Base-by-base conservation (phyloP, 92 coral and sea anemone species). In the Siderastrea radians region DNA sequence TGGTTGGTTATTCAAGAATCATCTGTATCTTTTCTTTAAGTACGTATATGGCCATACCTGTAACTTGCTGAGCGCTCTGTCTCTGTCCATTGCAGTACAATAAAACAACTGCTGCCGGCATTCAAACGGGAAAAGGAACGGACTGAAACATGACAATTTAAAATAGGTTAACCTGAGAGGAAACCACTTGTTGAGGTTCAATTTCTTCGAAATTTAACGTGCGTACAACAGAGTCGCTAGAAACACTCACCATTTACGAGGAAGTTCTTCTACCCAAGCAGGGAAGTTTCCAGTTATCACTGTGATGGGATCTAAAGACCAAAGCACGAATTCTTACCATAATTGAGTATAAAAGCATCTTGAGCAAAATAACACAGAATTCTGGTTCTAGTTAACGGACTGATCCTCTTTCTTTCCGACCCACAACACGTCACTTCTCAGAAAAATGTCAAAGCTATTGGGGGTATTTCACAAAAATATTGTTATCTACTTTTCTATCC, bases 201-300 rank as follows among this genome's bases (percentile, higher is more conserved):
- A 55, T 55, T 55, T 14, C 2, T 2, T 14, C 12, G 12, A 55
- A 10, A 46, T 15, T 26, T 26, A 26, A 26, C 38, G 38, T 26
- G 38, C 47, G 3, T 1, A 19, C 48, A 74, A 3, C 9, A n/a
- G 26, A 74, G 46, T 12, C 17, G 15, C 78, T 74, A 48, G 44
- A n/a, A 65, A 12, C 53, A 68, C 93, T 80, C 67, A 97, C 99
- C 99, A 97, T 88, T 94, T 94, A 76, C 92, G 93, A 53, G 99
- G 98, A 57, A 97, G 95, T 82, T 95, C 95, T 49, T 92, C 93
- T 26, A 97, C 87, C 99, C 99, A 97, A 10, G 93, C 86, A 45
- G 99, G 98, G 78, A 95, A 96, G 69, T 97, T 97, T 43, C 99
- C 99, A 54, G 99, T 97, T 93, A 97, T 97, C 53, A 97, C 98